Conservation (phyloP, 2,888 invertebrate genomes). For the Microctonus brassicae region DNA sequence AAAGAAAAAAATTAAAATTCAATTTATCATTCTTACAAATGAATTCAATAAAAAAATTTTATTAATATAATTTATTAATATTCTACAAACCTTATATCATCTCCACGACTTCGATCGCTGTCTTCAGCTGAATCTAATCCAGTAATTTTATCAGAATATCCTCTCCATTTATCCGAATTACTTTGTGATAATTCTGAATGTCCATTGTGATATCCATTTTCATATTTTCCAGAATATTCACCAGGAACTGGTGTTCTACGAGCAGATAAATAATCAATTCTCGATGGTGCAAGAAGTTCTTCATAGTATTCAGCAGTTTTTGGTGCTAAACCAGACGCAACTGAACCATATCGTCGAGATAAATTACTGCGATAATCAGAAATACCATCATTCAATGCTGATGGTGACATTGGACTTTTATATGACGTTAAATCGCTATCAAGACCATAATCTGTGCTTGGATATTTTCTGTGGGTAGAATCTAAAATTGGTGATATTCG, state of each 20-base stretch:
- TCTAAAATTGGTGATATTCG: constrained; percentile 58
- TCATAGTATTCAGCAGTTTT: constrained; percentile 65
- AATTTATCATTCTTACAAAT: neutral
- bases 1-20: neutral
- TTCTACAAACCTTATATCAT: constrained; percentile 51
- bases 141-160: constrained; percentile 46
- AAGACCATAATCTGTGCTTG: constrained; percentile 53
- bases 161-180: constrained; percentile 49
- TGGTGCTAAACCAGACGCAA: constrained; percentile 52
- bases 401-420: constrained; percentile 47
- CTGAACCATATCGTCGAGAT: constrained; percentile 60
- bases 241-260: constrained; percentile 52
- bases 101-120: constrained; percentile 44
- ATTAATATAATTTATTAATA: neutral
- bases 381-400: constrained; percentile 41
- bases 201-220: constrained; percentile 63
- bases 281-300: constrained; percentile 59
- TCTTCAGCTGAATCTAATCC: constrained; percentile 46
- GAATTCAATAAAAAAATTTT: neutral
- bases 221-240: constrained; percentile 52
- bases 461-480: constrained; percentile 54
- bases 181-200: constrained; percentile 46
- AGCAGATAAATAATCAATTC: constrained; percentile 54
- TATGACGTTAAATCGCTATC: constrained; percentile 52
- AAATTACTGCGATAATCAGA: constrained; percentile 50